These are phyloP conservation scores for Eriocheir sinensis DNA, from an alignment of 1,140 invertebrate species.

Conservation along the genomic window DNA sequence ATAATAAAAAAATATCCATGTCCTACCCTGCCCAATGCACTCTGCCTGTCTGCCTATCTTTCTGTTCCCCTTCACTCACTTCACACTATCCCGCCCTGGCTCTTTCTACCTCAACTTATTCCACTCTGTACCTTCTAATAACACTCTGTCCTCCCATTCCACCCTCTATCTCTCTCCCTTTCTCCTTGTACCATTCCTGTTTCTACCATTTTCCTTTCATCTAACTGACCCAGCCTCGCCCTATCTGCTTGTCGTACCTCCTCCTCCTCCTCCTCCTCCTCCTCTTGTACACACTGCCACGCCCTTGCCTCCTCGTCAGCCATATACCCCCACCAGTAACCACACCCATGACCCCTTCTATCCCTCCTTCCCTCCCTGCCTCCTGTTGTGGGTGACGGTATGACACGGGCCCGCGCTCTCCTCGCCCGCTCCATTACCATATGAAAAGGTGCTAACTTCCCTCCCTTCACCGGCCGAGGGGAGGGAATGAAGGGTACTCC, in stretches of 20 bases:
- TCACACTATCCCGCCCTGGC: no score
- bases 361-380: neutral
- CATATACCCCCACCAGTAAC: no score
- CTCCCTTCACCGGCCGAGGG: neutral
- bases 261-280: neutral
- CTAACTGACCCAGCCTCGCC: no score
- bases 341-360: neutral
- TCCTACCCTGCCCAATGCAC: no score
- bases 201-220: no score
- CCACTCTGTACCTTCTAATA: neutral
- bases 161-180: no score
- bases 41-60: neutral
- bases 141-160: neutral
- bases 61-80: neutral
- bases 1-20: no score
- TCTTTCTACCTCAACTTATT: no score
- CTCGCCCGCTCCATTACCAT: neutral
- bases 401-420: neutral
- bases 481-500: neutral
- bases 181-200: no score
- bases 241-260: no score
- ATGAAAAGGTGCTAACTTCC: conserved; percentile 6
- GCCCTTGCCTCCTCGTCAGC: neutral
- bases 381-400: neutral
- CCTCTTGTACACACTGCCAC: neutral